A percentile compares a stretch with the other conserved stretches of the same genome.
phyloP scores from a whole-genome alignment of 1,140 invertebrate genomes.

The Drosophila yakuba region DNA sequence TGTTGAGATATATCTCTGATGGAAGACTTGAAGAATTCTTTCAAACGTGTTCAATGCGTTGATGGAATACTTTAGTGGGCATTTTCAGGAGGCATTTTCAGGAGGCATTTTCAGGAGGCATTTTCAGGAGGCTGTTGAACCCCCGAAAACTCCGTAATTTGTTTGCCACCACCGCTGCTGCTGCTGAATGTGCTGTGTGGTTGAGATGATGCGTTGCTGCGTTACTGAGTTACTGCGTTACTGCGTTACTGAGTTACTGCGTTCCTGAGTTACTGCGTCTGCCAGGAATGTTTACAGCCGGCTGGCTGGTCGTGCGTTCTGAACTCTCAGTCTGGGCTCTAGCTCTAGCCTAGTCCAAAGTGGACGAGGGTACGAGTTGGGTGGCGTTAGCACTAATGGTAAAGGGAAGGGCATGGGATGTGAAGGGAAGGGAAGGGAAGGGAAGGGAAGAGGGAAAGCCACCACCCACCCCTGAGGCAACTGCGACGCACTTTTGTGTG shows the following conservation, averaged over 20 bases:
- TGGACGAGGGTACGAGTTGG: constrained; percentile 6
- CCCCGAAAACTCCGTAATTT: neutral
- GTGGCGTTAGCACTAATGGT: neutral
- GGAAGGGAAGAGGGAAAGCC: constrained; percentile 13
- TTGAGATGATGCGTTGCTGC: constrained; percentile 39
- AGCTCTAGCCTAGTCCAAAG: constrained; percentile 20
- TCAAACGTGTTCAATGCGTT: neutral
- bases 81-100: neutral
- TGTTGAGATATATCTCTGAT: neutral
- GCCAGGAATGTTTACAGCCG: constrained; percentile 41
- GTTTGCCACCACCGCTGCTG: constrained; percentile 5
- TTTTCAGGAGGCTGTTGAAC: neutral
- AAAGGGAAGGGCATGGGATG: neutral
- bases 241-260: neutral
- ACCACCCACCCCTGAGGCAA: constrained; percentile 47
- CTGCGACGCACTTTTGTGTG: constrained; percentile 43
- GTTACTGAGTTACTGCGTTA: no score
- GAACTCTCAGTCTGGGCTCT: neutral
- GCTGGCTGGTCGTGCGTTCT: constrained; percentile 4
- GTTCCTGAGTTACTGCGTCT: constrained; percentile 15
- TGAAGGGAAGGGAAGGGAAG: neutral
- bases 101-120: neutral
- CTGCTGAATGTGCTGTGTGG: neutral
- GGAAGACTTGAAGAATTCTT: neutral
- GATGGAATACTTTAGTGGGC: neutral